Base-by-base conservation (phyloP, 2,797 vertebrate genomes). In the Galagoides demidoff region DNA sequence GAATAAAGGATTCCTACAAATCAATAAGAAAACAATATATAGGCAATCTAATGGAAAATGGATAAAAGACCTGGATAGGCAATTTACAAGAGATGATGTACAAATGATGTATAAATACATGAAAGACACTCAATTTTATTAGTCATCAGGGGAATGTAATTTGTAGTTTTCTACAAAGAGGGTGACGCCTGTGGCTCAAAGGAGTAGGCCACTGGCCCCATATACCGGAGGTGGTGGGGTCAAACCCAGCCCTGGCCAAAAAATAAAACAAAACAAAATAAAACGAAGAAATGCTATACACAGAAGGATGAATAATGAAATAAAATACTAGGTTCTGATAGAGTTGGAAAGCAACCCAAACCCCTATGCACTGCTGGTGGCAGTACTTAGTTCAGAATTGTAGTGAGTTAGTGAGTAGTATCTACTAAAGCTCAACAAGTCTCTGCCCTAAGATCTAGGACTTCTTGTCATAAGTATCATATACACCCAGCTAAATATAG, bases 1-100 rank as follows among this genome's bases (percentile, higher is more conserved):
- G 37, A 93, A 92, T 92, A 94, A 90, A 77, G 27, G 94, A 88
- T 94, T 95, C 12, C 34, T 96, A 92, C 39, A 94, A 61, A 86
- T 90, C 49, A 82, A 7, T 57, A 91, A 29, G 20, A 92, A 64
- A 87, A 77, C 31, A 39, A 13, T 59, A 57, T 57, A 59, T 43
- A 66, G 55, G 4, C 3, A 91, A 29, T 59, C 11, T n/a, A 68
- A 11, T 76, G 29, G 49, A 55, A 96, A 89, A 95, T 88, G 22
- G 27, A 22, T 52, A 93, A 95, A 82, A 85, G 31, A 71, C 8
- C 25, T 55, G 29, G 74, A 66, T 12, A 90, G 43, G 8, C 8
- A 78, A 22, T 63, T 94, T 79, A 81, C 2, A 49, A 93, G 57
- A 77, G 19, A 92, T 13, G 12, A 37, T 55, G 78, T n/a, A 83